Base-by-base conservation (phyloP, 2,797 vertebrate species). In the Dermochelys coriacea region DNA sequence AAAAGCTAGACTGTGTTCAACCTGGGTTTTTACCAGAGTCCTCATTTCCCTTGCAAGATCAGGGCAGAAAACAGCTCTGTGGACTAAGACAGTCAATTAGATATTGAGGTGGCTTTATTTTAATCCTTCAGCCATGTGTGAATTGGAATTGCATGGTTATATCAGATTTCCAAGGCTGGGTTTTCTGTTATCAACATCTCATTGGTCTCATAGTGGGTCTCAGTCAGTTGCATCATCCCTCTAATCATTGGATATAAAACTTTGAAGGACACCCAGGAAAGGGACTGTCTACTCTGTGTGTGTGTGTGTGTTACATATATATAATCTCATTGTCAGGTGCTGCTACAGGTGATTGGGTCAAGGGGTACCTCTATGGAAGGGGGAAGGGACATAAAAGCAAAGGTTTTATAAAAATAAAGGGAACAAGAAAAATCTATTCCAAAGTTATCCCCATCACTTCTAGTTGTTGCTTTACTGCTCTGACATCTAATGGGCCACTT, bases 1-100 rank as follows among this genome's bases (percentile, higher is more conserved):
- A 80, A 96, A 96, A 96, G 94, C 94, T 94, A 85, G 80, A 3
- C 0, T 37, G 71, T 81, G 95, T 96, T 97, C 97, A 97, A 97
- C 95, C 97, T 97, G 96, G 96, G 94, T 97, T 97, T 88, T 93
- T 84, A 82, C 3, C 21, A 0, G 0, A 3, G 57, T 0, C 2
- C 52, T 19, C 29, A 86, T 12, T 91, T 80, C 87, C 61, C 5
- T 3, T 3, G 37, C 37, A 61, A 55, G 0, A 2, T 47, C 25
- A 0, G 0, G 1, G 92, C 50, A 23, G 2, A 50, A 55, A 91
- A 74, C 9, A 0, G 29, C 84, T 51, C 0, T 0, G 82, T 16
- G 74, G 45, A 27, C 45, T 47, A 47, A 49, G 45, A 77, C 31
- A 31, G 45, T 31, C 41, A 47, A 49, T 77, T 18, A 7, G 15